These are phyloP conservation scores for Hoplodrina ambigua DNA, from an alignment of 2,888 invertebrate species.

Conservation along the genomic window DNA sequence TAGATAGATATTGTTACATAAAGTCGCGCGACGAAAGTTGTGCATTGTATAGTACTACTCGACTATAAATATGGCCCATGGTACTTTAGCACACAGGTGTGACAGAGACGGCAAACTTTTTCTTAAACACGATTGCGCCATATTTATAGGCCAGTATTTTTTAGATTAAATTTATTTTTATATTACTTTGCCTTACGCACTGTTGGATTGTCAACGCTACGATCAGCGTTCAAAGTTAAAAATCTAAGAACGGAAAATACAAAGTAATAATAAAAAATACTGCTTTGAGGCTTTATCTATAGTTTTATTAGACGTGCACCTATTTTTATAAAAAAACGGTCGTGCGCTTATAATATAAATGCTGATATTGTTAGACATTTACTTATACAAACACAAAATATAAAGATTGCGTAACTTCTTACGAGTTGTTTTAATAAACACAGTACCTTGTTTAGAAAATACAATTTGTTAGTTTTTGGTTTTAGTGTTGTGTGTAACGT, in stretches of 20 bases:
- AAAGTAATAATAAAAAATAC: not conserved
- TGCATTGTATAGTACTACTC: not conserved
- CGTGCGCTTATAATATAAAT: not conserved
- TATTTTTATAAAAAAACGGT: not conserved
- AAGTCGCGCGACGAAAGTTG: not conserved
- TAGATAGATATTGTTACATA: not conserved
- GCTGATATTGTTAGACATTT: not conserved
- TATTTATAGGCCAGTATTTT: too few relatives aligned
- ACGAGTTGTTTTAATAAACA: slow-evolving; percentile 18
- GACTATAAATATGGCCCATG: too few relatives aligned
- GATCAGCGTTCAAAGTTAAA: too few relatives aligned
- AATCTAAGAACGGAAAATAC: too few relatives aligned
- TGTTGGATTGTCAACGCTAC: too few relatives aligned
- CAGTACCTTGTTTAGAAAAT: slow-evolving; percentile 21
- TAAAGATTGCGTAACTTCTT: slow-evolving; percentile 21
- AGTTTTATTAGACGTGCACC: not conserved
- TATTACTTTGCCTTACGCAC: too few relatives aligned
- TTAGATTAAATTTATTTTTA: too few relatives aligned
- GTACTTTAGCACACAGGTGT: too few relatives aligned
- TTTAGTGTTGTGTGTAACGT: slow-evolving; percentile 7
- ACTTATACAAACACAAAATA: slow-evolving; percentile 9
- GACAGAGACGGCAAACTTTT: too few relatives aligned
- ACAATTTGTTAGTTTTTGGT: not conserved
- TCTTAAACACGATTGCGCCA: too few relatives aligned
- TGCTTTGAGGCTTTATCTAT: not conserved